phyloP scores from a whole-genome alignment of 1,140 invertebrate species.

The Luehdorfia chinensis region DNA sequence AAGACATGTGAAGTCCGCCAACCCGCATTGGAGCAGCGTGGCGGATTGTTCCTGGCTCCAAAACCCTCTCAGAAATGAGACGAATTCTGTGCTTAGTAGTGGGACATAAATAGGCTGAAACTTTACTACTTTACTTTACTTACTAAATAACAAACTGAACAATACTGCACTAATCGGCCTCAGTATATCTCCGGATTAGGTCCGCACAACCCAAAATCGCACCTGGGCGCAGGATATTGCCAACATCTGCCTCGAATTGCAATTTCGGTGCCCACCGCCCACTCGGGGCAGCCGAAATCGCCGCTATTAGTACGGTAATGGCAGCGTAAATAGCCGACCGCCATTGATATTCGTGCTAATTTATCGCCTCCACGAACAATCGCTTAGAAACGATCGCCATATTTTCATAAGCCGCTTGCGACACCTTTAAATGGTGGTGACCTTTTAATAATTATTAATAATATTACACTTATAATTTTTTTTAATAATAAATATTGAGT shows the following conservation, averaged over 20 bases:
- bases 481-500: too few species aligned
- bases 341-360: constrained; percentile 5
- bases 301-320: constrained; percentile 10
- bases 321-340: constrained; percentile 10
- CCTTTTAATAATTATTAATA: too few species aligned
- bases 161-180: background rate
- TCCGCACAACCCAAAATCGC: background rate
- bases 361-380: background rate
- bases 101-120: too few species aligned
- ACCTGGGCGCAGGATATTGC: constrained; percentile 1
- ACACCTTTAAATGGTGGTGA: too few species aligned
- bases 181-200: constrained; percentile 6
- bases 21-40: too few species aligned
- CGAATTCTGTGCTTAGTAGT: too few species aligned
- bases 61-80: too few species aligned
- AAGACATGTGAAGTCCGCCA: too few species aligned
- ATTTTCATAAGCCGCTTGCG: background rate
- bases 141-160: constrained; percentile 2
- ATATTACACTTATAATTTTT: too few species aligned
- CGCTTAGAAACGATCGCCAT: background rate
- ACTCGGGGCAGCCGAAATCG: constrained; percentile 1
- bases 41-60: too few species aligned
- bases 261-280: constrained; percentile 4
- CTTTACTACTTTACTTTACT: too few species aligned
- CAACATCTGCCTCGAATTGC: constrained; percentile 2